Conservation (phyloP, 2,888 invertebrate species). For the Dinocampus coccinellae region DNA sequence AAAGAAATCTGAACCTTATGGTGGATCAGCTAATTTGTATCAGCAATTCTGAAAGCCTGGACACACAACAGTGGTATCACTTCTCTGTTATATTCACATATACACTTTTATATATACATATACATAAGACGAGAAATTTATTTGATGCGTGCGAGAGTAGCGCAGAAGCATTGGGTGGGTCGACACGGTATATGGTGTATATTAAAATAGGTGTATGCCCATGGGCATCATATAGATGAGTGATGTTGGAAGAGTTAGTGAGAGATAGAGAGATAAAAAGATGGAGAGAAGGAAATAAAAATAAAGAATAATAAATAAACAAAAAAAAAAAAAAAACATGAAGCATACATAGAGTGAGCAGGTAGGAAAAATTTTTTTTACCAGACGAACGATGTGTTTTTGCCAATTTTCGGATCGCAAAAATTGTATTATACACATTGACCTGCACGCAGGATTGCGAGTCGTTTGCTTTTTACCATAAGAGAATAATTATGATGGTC, state of each 20-base stretch:
- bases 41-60: conserved; percentile 28
- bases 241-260: conserved; percentile 17
- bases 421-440: conserved; percentile 18
- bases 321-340: neutral
- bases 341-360: neutral
- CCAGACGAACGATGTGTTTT: conserved; percentile 17
- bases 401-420: conserved; percentile 16
- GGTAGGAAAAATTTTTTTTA: conserved; percentile 5
- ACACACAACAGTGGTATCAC: neutral
- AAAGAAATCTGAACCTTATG: conserved; percentile 23
- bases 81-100: neutral
- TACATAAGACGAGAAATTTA: neutral
- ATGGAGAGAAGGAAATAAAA: too few relatives aligned
- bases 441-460: conserved; percentile 41
- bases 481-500: conserved; percentile 50
- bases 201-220: conserved; percentile 20
- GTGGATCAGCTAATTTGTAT: conserved; percentile 29
- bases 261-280: neutral
- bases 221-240: conserved; percentile 33
- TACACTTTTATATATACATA: neutral
- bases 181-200: neutral
- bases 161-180: neutral
- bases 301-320: too few relatives aligned
- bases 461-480: conserved; percentile 43
- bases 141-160: conserved; percentile 1